Conservation (phyloP, 2,888 invertebrate genomes). For the Volucella inanis region DNA sequence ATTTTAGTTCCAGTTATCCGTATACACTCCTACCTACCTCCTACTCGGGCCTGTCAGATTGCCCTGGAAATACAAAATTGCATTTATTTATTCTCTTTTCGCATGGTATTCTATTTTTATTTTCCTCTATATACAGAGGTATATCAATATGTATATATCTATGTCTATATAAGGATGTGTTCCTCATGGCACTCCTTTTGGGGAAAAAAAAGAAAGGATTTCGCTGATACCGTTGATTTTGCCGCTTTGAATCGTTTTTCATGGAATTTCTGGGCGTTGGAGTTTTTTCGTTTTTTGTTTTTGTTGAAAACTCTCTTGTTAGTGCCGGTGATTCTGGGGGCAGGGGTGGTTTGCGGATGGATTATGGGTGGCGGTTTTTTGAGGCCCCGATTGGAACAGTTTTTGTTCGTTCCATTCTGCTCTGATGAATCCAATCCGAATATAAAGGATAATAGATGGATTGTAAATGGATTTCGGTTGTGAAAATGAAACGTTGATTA, state of each 20-base stretch:
- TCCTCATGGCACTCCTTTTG: constrained; percentile 30
- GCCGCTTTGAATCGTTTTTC: constrained; percentile 50
- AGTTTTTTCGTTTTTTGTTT: constrained; percentile 25
- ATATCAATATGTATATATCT: background rate
- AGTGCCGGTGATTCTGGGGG: background rate
- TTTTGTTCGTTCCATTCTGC: constrained; percentile 36
- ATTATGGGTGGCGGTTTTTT: constrained; percentile 20
- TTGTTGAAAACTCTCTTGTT: background rate
- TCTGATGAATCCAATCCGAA: constrained; percentile 49
- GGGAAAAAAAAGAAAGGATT: constrained; percentile 14
- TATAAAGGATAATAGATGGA: constrained; percentile 63
- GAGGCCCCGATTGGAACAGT: background rate
- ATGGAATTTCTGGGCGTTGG: constrained; percentile 65
- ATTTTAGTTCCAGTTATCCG: constrained; percentile 14
- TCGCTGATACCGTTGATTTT: constrained; percentile 53
- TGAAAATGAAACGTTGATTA: constrained; percentile 59
- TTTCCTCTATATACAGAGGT: background rate
- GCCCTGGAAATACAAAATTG: constrained; percentile 61
- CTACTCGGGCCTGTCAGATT: constrained; percentile 27
- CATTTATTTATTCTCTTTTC: constrained; percentile 56
- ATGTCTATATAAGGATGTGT: background rate
- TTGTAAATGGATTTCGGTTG: constrained; percentile 58
- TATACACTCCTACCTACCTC: constrained; percentile 36
- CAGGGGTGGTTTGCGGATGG: background rate
- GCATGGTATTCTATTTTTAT: constrained; percentile 30